Conservation (phyloP, 2,113 vertebrate species). For the Lepus europaeus region DNA sequence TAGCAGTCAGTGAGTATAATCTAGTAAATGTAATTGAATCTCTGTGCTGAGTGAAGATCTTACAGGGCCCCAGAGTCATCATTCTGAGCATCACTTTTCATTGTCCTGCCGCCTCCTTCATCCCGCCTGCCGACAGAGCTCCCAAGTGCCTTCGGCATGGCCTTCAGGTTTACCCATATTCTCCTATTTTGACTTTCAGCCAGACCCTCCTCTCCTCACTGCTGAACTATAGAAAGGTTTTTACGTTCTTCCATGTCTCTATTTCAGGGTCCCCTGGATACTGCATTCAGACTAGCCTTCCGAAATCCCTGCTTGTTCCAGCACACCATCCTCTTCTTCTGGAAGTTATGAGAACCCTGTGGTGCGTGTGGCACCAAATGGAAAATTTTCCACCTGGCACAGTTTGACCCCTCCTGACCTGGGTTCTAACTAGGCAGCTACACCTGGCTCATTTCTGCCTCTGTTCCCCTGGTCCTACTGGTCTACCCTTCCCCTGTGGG, state of each 20-base stretch:
- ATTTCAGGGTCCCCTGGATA: constrained; percentile 6
- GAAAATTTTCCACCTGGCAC: constrained; percentile 18
- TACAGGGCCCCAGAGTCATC: constrained; percentile 46
- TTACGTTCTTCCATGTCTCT: no score
- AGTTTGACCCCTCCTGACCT: not conserved
- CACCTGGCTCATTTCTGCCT: constrained; percentile 18
- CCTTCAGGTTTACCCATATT: not conserved
- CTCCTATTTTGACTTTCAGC: not conserved
- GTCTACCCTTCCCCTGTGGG: not conserved
- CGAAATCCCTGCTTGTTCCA: not conserved
- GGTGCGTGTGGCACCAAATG: not conserved
- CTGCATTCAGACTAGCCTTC: constrained; percentile 31
- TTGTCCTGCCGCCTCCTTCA: not conserved
- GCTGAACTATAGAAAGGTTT: not conserved
- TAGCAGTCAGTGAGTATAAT: constrained; percentile 54
- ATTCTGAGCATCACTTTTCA: constrained; percentile 42
- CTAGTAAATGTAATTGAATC: constrained; percentile 60
- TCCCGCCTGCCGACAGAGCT: not conserved
- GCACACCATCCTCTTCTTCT: not conserved
- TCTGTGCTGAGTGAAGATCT: constrained; percentile 61
- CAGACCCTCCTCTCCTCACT: constrained; percentile 20
- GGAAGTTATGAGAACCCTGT: constrained; percentile 21
- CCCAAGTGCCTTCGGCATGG: not conserved
- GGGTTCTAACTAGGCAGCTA: not conserved
- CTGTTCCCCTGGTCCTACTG: not conserved